Percentiles rank a stretch among this genome's conserved stretches.
These are phyloP conservation scores for Hirtodrosophila histrioides DNA, from an alignment of 2,888 invertebrate genomes.

Conservation along the genomic window DNA sequence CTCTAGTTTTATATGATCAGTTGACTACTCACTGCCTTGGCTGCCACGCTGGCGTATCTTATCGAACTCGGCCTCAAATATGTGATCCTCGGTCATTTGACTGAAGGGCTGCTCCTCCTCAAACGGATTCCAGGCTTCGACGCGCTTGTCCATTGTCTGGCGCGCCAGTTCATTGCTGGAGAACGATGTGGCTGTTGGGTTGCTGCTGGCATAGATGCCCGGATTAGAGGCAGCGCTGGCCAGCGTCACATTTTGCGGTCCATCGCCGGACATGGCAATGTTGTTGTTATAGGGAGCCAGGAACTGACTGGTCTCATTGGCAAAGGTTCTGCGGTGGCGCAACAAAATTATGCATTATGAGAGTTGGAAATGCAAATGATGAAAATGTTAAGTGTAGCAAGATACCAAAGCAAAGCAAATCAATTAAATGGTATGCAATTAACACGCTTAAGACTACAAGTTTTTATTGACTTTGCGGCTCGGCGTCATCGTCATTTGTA, in stretches of 20 bases:
- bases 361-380: constrained; percentile 24
- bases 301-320: constrained; percentile 90
- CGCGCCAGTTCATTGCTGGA: constrained; percentile 82
- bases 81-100: constrained; percentile 91
- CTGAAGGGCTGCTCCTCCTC: constrained; percentile 90
- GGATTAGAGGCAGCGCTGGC: constrained; percentile 81
- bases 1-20: no score
- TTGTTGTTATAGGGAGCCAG: constrained; percentile 88
- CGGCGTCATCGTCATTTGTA: constrained; percentile 49
- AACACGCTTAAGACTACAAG: constrained; percentile 36
- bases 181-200: constrained; percentile 65
- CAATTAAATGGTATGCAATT: constrained; percentile 9
- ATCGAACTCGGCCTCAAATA: constrained; percentile 93
- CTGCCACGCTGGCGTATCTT: constrained; percentile 90
- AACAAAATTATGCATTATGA: constrained; percentile 44
- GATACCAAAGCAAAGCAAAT: constrained; percentile 35
- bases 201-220: constrained; percentile 75
- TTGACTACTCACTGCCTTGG: constrained; percentile 88
- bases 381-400: background rate
- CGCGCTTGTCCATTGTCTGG: constrained; percentile 79
- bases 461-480: constrained; percentile 66
- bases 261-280: constrained; percentile 65
- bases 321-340: constrained; percentile 87
- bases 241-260: constrained; percentile 52
- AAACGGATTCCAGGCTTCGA: constrained; percentile 93